A percentile compares a stretch with the other conserved stretches of the same genome.
phyloP scores from a whole-genome alignment of 2,888 invertebrate genomes.

The Cryptus armator region DNA sequence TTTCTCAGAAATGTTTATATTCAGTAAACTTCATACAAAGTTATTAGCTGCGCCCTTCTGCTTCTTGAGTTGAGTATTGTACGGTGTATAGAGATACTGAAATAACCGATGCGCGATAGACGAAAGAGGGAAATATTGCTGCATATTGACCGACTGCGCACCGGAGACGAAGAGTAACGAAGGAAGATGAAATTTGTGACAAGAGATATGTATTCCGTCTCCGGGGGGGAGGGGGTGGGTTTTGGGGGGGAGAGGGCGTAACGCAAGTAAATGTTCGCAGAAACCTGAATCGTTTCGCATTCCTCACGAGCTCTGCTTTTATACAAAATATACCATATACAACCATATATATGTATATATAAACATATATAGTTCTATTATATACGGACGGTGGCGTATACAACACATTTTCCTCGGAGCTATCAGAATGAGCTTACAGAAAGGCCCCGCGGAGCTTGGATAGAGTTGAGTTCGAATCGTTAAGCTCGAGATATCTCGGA shows the following conservation, averaged over 20 bases:
- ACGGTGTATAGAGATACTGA: not conserved
- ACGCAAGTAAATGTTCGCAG: slow-evolving; percentile 1
- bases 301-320: not conserved
- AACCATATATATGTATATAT: not conserved
- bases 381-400: not conserved
- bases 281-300: slow-evolving; percentile 25
- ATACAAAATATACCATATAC: not conserved
- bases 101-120: slow-evolving; percentile 7
- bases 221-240: too few species aligned
- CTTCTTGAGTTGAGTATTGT: not conserved
- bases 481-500: slow-evolving; percentile 59
- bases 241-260: not conserved
- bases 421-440: slow-evolving; percentile 52
- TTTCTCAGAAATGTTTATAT: too few species aligned
- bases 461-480: slow-evolving; percentile 62
- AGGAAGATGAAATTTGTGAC: slow-evolving; percentile 4
- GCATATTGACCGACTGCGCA: not conserved
- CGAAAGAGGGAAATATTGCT: not conserved
- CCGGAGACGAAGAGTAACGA: slow-evolving; percentile 5
- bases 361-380: not conserved
- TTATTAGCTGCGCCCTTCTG: not conserved
- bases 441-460: slow-evolving; percentile 39
- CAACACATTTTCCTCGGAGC: slow-evolving; percentile 20
- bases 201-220: not conserved
- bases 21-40: not conserved